Base-by-base conservation (phyloP, 2,888 invertebrate species). In the Amblyjoppa proteus region DNA sequence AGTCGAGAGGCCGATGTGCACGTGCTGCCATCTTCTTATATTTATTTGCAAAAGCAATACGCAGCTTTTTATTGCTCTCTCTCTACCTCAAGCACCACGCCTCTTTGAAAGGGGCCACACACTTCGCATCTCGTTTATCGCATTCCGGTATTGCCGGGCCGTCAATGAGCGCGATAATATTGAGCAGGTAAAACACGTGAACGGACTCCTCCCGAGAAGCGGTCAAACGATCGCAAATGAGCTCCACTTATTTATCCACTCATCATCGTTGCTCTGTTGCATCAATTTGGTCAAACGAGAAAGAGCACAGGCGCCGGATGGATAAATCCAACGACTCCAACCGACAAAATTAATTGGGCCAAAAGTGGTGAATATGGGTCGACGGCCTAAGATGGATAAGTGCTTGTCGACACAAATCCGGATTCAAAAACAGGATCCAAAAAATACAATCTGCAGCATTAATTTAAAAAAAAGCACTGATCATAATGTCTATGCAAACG, bases 201-300 rank as follows among this genome's bases (percentile, higher is more conserved):
- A 28, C 58, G 58, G 4, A 61, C 49, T 78, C 45, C 41, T 69
- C 45, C 31, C 38, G n/a, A n/a, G 68, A 45, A 45, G 61, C 58
- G 25, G 25, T 70, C 69, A 61, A 78, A 78, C 49, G 61, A 70
- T 70, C 70, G 78, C 58, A 78, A 70, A 78, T 61, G 70, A 78
- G 61, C 58, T 61, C 61, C 58, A 70, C 51, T 76, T 66, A 51
- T 25, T 77, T 41, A 28, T 56, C 34, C 68, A 69, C 58, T 70
- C 51, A 76, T 61, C 77, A 69, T 70, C 69, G 49, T 70, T 71
- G 9, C 28, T 31, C 34, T 20, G 38, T 25, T 9, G 4, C 25
- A 11, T 58, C 28, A 28, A 58, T 58, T 11, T 58, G 0, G 58
- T 58, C 28, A 4, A 25, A 66, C 49, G 51, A 76, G 28, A 34